These are phyloP conservation scores for Montifringilla adamsi DNA, from an alignment of 2,113 vertebrate genomes.

Conservation along the genomic window DNA sequence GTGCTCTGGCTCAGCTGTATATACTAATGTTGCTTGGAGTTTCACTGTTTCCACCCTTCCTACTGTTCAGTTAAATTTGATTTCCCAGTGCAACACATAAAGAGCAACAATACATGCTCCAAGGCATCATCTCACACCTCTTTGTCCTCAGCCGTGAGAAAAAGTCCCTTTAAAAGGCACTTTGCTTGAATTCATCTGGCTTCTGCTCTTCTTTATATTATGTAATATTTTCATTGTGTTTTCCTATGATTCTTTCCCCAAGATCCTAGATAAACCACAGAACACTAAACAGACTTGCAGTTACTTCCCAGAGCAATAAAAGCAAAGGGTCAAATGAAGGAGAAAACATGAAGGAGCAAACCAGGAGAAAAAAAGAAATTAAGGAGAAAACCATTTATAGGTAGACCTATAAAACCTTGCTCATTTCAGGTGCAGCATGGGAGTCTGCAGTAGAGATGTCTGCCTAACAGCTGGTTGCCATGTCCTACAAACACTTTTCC, in stretches of 20 bases:
- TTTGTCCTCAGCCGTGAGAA: conserved; percentile 21
- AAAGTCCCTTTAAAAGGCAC: not conserved
- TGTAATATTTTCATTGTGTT: not conserved
- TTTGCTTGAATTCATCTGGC: not conserved
- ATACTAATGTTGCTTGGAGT: conserved; percentile 56
- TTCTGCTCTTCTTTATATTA: not conserved
- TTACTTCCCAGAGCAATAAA: not conserved
- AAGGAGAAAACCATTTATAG: not conserved
- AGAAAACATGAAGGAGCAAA: not conserved
- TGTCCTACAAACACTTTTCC: conserved; percentile 11
- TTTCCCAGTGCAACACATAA: conserved; percentile 58
- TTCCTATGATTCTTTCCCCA: not conserved
- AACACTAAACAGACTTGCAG: not conserved
- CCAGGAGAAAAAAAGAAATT: not conserved
- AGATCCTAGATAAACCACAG: not conserved
- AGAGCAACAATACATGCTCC: conserved; percentile 55
- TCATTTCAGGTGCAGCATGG: not conserved
- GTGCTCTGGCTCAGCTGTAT: conserved; percentile 55
- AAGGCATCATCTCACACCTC: not conserved
- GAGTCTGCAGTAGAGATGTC: not conserved
- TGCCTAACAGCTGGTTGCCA: conserved; percentile 26
- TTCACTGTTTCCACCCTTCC: conserved; percentile 57
- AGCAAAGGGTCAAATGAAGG: conserved; percentile 43
- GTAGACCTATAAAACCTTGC: conserved; percentile 9
- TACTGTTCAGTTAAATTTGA: conserved; percentile 61